Evolutionary conservation across 2,797 vertebrate species (phyloP), one percentile per base, ranked within the genome.

Genomic region (Phataginus tetradactyla): DNA sequence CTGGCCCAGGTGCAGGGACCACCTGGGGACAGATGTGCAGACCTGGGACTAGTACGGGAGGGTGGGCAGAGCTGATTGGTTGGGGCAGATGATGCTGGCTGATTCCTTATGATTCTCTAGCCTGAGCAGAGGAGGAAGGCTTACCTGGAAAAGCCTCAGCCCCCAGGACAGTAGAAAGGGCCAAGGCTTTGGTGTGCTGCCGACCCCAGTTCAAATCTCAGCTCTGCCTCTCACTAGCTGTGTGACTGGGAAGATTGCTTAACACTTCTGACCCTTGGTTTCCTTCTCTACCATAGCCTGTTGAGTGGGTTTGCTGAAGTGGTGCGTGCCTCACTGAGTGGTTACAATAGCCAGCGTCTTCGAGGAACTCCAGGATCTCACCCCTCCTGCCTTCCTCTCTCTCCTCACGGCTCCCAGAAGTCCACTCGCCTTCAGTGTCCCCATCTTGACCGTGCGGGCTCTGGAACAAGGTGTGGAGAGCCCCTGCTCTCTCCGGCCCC

Each of bases 241-340:
- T 49, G 83, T 81, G n/a, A 13, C 79, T 53, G 45, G 80, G 64
- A 53, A 55, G 55, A 34, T 63, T 32, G 61, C 45, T 34, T 20
- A 42, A 17, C 1, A 3, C 29, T 5, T 29, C 27, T 77, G n/a
- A n/a, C 39, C 59, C 42, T 53, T 1, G 0, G 42, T 88, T 53
- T 69, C 20, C 18, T 63, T 39, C 55, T 71, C 51, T 85, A 25
- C 2, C 34, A 0, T 6, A 20, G 59, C 51, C 29, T 25, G 32
- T 66, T 34, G 42, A n/a, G n/a, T 49, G 45, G 87, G 9, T 88
- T 90, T 68, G 49, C 90, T 74, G 68, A 61, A 90, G 9, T 27
- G 25, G n/a, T 0, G 0, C 5, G 0, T 20, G 49, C 55, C 77
- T 78, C 15, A 7, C 32, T 2, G 3, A 17, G 66, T 9, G 51